Base-by-base conservation (phyloP, 1,140 invertebrate genomes). In the Neodiprion fabricii region DNA sequence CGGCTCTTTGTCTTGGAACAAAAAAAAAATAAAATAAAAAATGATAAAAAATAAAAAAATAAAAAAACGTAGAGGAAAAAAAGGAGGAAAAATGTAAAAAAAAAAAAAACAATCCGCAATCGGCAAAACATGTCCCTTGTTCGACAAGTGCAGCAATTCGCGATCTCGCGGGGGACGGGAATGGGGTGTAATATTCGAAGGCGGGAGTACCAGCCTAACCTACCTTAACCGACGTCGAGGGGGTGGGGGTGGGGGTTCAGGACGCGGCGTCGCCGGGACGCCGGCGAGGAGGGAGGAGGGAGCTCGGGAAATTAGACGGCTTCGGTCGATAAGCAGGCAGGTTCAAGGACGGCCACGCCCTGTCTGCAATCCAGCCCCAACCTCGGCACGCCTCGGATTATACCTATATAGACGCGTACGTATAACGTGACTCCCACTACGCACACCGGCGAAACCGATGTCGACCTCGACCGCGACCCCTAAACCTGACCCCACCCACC, bases 301-400 rank as follows among this genome's bases (percentile, higher is more conserved):
- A 5, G 28, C 80, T 72, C 76, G 78, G 79, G 65, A 53, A 75
- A 72, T 66, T 67, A 69, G 53, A 67, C 68, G 73, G 72, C 67
- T 71, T 74, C 17, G 76, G 79, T 71, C 70, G 70, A 71, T 71
- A 71, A 48, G 70, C 48, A 83, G 70, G 70, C 5, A 84, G 81
- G 85, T 85, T 87, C 85, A 87, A 87, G 85, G 85, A 80, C 85
- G 84, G 84, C 86, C 85, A 86, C 86, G 86, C 86, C 86, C 85
- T 86, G 86, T 88, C 86, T 88, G 85, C 80, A 12, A 12, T 70
- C 48, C 10, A 9, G n/a, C 70, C 70, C 14, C 14, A 14, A 40
- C 48, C n/a, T 12, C 53, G 53, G n/a, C 53, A 61, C 53, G 53
- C 53, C 53, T 61, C 11, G 53, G n/a, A 40, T 5, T 40, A 40